Percentiles rank a stretch among this genome's conserved stretches.
Evolutionary conservation across 1,140 invertebrate genomes (phyloP).

Genomic region (Brachionus rotundiformis): DNA sequence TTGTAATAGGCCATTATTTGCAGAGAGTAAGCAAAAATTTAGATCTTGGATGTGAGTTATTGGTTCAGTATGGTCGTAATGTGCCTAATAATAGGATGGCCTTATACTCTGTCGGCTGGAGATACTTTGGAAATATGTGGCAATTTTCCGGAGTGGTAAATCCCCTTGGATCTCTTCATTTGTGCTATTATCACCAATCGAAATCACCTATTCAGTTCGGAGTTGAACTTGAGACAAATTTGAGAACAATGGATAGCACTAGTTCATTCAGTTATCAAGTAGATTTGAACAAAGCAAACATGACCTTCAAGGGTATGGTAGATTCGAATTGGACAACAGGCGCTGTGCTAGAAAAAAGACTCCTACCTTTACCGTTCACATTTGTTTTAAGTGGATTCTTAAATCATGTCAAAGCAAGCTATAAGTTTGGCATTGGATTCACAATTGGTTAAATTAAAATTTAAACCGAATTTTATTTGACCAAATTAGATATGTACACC

Average conservation of each 20-base stretch:
- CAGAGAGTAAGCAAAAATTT: slow-evolving; percentile 78
- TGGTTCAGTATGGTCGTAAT: slow-evolving; percentile 82
- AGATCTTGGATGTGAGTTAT: slow-evolving; percentile 84
- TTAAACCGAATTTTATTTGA: background rate
- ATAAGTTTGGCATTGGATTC: slow-evolving; percentile 65
- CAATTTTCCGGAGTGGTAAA: slow-evolving; percentile 33
- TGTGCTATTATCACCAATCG: slow-evolving; percentile 51
- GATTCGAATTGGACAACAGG: slow-evolving; percentile 94
- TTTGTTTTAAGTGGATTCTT: slow-evolving; percentile 86
- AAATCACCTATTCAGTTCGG: slow-evolving; percentile 56
- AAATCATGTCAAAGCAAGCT: slow-evolving; percentile 73
- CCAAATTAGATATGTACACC: background rate
- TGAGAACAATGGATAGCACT: slow-evolving; percentile 83
- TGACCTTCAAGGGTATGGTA: slow-evolving; percentile 84
- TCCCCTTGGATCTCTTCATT: slow-evolving; percentile 42
- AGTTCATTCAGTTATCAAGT: slow-evolving; percentile 92
- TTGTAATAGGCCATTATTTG: slow-evolving; percentile 86
- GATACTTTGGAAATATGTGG: slow-evolving; percentile 47
- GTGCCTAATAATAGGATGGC: slow-evolving; percentile 74
- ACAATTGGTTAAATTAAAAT: slow-evolving; percentile 61
- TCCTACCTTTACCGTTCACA: slow-evolving; percentile 83
- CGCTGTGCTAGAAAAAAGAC: slow-evolving; percentile 84
- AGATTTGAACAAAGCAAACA: slow-evolving; percentile 90
- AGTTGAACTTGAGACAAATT: slow-evolving; percentile 73
- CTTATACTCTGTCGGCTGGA: slow-evolving; percentile 46